Evolutionary conservation across 2,888 invertebrate species (phyloP).

Genomic region (Opisthograptis luteolata): DNA sequence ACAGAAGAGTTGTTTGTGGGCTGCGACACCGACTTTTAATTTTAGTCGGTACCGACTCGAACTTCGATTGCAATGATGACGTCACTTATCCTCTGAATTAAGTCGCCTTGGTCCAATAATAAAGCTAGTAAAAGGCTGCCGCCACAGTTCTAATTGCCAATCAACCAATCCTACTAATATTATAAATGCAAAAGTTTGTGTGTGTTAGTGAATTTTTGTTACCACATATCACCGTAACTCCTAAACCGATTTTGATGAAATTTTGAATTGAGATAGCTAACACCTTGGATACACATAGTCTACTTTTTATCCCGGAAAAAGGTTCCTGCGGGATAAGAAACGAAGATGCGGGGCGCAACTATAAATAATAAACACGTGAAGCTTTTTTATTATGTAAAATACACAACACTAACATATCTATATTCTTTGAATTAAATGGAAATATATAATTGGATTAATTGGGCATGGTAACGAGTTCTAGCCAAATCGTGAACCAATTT

Average conservation of each 20-base stretch:
- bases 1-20: slow-evolving; percentile 46
- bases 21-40: slow-evolving; percentile 53
- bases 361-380: slow-evolving; percentile 27
- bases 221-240: no score
- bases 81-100: slow-evolving; percentile 66
- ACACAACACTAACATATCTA: slow-evolving; percentile 24
- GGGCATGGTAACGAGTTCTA: slow-evolving; percentile 32
- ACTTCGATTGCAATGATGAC: slow-evolving; percentile 60
- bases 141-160: slow-evolving; percentile 33
- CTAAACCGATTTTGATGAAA: no score
- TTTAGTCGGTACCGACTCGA: slow-evolving; percentile 59
- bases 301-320: no score
- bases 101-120: slow-evolving; percentile 63
- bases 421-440: slow-evolving; percentile 37
- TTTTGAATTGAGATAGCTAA: no score
- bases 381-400: slow-evolving; percentile 25
- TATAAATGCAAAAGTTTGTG: no score
- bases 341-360: no score
- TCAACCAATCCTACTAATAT: slow-evolving; percentile 30
- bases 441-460: slow-evolving; percentile 34
- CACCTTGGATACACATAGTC: no score
- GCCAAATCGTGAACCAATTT: slow-evolving; percentile 27
- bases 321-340: no score
- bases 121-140: slow-evolving; percentile 45
- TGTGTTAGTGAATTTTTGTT: no score